Evolutionary conservation across 2,888 invertebrate species (phyloP), one percentile per base, ranked within the genome.

Genomic region (Polymixis lichenea): DNA sequence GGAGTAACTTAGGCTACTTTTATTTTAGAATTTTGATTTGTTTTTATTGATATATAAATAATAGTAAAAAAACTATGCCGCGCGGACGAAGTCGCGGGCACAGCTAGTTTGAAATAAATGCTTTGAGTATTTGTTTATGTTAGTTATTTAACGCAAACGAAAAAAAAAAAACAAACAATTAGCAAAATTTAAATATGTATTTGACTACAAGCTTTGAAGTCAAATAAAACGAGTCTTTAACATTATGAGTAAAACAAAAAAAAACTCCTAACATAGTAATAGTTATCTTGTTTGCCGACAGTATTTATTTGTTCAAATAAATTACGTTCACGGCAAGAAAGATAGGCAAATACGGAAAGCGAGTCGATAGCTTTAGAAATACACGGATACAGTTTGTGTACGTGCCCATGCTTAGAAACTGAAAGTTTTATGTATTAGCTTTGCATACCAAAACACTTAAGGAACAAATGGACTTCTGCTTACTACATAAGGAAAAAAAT

Each of bases 231-330:
- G 0, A 38, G 38, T 38, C 38, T 38, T 38, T 38, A 5, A 38
- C 1, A 49, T 49, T 22, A 49, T 25, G 68, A 51, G 51, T 71
- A 67, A 64, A 38, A 38, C 38, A 38, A 38, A 70, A 77, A 69
- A 77, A 73, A 81, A 72, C 72, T 67, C 13, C 56, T 22, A 22
- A 32, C 19, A 6, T 46, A 70, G 15, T 46, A 55, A 55, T 72
- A 67, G 15, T 75, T 72, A 53, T 73, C 60, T 73, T 71, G 70
- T 72, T 70, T 61, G 67, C 67, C 51, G 64, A 77, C 67, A 80
- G 68, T 84, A 83, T 85, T 79, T 87, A 83, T 83, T 85, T 84
- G 80, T 82, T 80, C 85, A 79, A 84, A 85, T 85, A 85, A 86
- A 88, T 88, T 80, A 80, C 75, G 79, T 77, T 84, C 69, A 64